Evolutionary conservation across 2,888 invertebrate genomes (phyloP), one percentile per base, ranked within the genome.

Genomic region (Glaucopsyche alexis): DNA sequence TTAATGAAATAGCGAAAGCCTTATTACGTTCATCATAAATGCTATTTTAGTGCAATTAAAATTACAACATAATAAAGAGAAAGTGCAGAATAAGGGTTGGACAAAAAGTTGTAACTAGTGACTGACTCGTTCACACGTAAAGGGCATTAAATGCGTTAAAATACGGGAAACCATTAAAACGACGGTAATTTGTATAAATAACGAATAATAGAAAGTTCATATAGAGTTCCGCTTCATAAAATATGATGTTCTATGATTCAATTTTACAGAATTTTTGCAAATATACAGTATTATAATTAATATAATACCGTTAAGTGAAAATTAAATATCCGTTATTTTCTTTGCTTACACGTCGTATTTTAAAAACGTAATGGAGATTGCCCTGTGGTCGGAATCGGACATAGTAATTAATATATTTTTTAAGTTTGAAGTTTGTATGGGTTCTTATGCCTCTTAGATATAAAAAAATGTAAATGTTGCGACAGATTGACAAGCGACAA

Each of bases 51-150:
- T 42, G 42, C 66, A 66, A 67, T 72, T 67, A 49, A 42, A 42
- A 45, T 65, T 16, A 64, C 50, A 66, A 72, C 70, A 77, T 85
- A 84, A 85, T 84, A 83, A 87, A 86, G 88, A 83, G 90, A 91
- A 91, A 91, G 90, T 85, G 79, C 81, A 80, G 77, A 73, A 81
- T 79, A 85, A 85, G 85, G 86, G 84, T 79, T 79, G 79, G 81
- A 76, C 79, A 80, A 81, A 80, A 80, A 81, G 74, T 74, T 29
- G 38, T 67, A 69, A 69, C 69, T 47, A 29, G 47, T 49, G 49
- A 29, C 69, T 29, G 75, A 79, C 76, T 80, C 78, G 81, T 78
- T 79, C 72, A 79, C 85, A 87, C 87, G 89, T 84, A 88, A 89
- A 89, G 88, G 89, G 84, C 87, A 87, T 29, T 14, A 29, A 19